These are phyloP conservation scores for Neotragus pygmaeus DNA, from an alignment of 2,113 vertebrate species.

Conservation along the genomic window DNA sequence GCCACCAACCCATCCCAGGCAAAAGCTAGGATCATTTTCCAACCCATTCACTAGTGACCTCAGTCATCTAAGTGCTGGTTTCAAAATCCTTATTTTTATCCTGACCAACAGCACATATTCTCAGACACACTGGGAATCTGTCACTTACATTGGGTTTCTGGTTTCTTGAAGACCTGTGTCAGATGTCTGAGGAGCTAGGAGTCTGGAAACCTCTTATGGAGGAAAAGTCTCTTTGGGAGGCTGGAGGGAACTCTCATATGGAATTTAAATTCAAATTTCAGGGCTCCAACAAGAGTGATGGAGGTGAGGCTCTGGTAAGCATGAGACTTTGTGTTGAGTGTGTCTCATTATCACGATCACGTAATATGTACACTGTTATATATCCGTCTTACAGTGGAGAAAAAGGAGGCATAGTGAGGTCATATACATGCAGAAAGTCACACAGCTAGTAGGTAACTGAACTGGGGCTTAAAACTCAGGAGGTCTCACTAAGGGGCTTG, in stretches of 20 bases:
- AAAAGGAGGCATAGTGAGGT: not conserved
- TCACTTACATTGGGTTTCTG: not conserved
- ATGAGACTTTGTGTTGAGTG: not conserved
- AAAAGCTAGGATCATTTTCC: not conserved
- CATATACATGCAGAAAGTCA: not conserved
- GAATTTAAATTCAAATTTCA: not conserved
- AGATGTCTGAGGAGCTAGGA: not conserved
- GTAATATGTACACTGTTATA: too few relatives aligned
- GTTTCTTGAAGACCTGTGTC: not conserved
- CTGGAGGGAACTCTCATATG: not conserved
- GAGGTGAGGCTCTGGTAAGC: not conserved
- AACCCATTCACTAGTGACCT: not conserved
- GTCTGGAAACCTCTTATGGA: not conserved
- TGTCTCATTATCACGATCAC: not conserved
- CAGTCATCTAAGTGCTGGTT: not conserved
- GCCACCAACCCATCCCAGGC: not conserved
- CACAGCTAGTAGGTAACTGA: not conserved
- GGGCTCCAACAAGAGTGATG: not conserved
- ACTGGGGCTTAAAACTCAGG: not conserved
- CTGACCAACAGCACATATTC: not conserved
- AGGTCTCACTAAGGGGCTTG: not conserved
- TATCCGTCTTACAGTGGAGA: not conserved
- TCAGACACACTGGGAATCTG: not conserved
- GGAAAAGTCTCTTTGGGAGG: not conserved
- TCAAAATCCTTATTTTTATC: conserved; percentile 15